A percentile compares a stretch with the other conserved stretches of the same genome.
phyloP scores from a whole-genome alignment of 2,113 vertebrate species.

The Taxidea taxus region DNA sequence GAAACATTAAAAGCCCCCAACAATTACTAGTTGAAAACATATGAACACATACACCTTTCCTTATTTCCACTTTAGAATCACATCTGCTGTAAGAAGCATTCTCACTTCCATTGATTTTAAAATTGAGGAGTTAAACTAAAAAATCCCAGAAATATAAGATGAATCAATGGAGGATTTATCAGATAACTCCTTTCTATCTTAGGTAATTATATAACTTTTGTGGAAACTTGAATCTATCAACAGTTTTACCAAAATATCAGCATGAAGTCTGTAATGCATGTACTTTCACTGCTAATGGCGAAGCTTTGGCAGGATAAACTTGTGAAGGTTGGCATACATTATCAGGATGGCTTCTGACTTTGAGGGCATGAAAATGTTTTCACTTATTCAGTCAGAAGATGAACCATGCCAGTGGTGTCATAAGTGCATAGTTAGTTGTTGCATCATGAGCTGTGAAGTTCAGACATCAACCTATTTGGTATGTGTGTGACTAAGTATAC shows the following conservation, averaged over 20 bases:
- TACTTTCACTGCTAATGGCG: background rate
- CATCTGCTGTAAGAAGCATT: background rate
- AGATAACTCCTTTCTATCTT: background rate
- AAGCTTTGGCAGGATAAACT: background rate
- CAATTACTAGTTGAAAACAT: background rate
- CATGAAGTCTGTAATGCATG: background rate
- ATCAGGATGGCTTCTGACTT: background rate
- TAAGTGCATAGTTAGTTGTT: background rate
- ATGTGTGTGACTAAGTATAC: background rate
- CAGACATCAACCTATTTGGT: background rate
- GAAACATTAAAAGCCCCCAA: background rate
- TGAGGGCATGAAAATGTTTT: background rate
- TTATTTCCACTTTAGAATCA: background rate
- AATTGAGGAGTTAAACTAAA: background rate
- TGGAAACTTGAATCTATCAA: background rate
- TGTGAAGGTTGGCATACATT: background rate
- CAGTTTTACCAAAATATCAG: background rate
- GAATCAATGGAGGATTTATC: background rate
- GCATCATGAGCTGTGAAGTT: background rate
- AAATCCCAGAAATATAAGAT: background rate
- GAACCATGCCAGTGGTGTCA: background rate
- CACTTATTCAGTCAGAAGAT: background rate
- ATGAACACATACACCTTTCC: background rate
- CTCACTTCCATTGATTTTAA: background rate
- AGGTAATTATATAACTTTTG: background rate